Evolutionary conservation across 64 coral and sea anemone species (phyloP).

Genomic region (Stichodactyla mertensii): DNA sequence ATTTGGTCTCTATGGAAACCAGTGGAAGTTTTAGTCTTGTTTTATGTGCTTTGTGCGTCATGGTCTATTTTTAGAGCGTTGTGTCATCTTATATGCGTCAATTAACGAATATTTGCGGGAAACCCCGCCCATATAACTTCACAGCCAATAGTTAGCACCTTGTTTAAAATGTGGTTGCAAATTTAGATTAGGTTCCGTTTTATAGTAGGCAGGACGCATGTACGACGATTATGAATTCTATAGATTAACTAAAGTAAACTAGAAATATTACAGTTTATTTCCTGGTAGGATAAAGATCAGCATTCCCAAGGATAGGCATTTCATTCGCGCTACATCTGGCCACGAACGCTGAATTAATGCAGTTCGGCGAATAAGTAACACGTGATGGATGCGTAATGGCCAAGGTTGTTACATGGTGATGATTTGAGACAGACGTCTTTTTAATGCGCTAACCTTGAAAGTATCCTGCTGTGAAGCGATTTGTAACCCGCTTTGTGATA

Average conservation of each 20-base stretch:
- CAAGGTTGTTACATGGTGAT: slow-evolving; percentile 1
- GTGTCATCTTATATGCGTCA: not conserved
- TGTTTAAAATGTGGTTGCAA: not conserved
- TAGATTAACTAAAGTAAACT: not conserved
- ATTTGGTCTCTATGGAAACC: not conserved
- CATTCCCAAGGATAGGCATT: not conserved
- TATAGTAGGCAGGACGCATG: not conserved
- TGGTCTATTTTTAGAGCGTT: not conserved
- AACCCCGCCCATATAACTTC: not conserved
- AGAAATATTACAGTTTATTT: not conserved
- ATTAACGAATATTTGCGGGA: not conserved
- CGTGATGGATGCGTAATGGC: slow-evolving; percentile 13
- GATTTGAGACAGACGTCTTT: slow-evolving; percentile 18
- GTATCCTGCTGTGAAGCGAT: slow-evolving; percentile 17
- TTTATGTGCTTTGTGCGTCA: not conserved
- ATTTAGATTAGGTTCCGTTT: not conserved
- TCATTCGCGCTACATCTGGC: not conserved
- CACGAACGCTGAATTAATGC: not conserved
- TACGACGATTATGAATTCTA: not conserved
- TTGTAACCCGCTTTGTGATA: slow-evolving; percentile 18
- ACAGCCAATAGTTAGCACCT: not conserved
- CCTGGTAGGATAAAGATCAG: not conserved
- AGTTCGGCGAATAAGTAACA: not conserved
- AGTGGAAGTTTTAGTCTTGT: not conserved
- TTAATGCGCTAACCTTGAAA: slow-evolving; percentile 18